Percentiles rank a stretch among this genome's conserved stretches.
Conservation (phyloP, 2,113 vertebrate genomes). For the Salvator merianae region DNA sequence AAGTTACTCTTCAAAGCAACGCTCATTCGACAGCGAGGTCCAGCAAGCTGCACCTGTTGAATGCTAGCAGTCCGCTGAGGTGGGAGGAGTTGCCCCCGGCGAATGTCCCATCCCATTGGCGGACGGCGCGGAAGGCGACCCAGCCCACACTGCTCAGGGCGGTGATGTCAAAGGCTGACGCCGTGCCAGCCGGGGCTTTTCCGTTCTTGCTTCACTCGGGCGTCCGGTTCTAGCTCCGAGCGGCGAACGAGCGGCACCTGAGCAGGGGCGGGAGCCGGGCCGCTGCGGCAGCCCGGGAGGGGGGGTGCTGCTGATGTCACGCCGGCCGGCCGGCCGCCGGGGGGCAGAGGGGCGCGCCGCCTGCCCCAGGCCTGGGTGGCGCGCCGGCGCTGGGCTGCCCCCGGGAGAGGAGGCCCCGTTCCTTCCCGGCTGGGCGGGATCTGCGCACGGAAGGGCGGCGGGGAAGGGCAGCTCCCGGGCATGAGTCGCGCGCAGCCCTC, state of each 20-base stretch:
- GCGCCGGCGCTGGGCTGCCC: accelerated
- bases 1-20: too few species aligned
- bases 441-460: too few species aligned
- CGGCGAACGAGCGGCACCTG: not conserved
- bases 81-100: too few species aligned
- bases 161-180: not conserved
- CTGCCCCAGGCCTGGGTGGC: not conserved
- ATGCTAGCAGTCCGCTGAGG: not conserved
- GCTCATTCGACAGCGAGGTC: too few species aligned
- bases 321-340: too few species aligned
- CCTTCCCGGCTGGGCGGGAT: not conserved
- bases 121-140: not conserved
- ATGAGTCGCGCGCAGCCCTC: too few species aligned
- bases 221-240: slow-evolving; percentile 36
- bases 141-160: not conserved
- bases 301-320: slow-evolving; percentile 23
- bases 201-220: slow-evolving; percentile 65
- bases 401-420: accelerated
- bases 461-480: not conserved
- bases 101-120: too few species aligned
- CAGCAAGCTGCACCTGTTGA: not conserved
- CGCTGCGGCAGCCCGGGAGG: too few species aligned
- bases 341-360: not conserved
- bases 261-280: not conserved
- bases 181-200: slow-evolving; percentile 6